These are phyloP conservation scores for Oxygymnocypris stewartii DNA, from an alignment of 2,113 vertebrate genomes.

Conservation along the genomic window DNA sequence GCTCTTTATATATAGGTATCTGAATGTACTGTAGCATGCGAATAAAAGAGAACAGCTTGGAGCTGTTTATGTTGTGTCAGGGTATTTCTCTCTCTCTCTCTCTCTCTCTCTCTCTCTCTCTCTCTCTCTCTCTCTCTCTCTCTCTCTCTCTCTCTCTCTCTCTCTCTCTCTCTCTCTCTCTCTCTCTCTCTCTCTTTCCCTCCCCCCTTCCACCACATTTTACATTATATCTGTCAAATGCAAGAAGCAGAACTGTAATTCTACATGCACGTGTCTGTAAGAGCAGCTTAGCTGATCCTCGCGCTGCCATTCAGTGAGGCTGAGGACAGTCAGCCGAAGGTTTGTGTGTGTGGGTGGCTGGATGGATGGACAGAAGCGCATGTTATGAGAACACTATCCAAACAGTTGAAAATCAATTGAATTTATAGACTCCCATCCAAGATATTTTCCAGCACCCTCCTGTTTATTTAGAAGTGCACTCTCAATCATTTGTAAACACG, in stretches of 20 bases:
- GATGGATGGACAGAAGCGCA: not conserved
- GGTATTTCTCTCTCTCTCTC: too few relatives aligned
- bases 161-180: not conserved
- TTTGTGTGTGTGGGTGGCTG: conserved; percentile 15
- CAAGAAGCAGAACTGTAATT: conserved; percentile 20
- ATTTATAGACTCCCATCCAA: not conserved
- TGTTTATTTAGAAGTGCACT: not conserved
- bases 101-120: too few relatives aligned
- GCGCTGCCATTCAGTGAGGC: not conserved
- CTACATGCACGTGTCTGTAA: conserved; percentile 37
- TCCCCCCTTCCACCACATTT: not conserved
- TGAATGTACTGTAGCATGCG: conserved; percentile 50
- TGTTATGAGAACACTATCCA: not conserved
- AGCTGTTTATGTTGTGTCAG: conserved; percentile 50
- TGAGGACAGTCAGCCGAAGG: not conserved
- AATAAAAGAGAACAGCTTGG: conserved; percentile 63
- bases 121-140: not conserved
- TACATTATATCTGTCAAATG: conserved; percentile 39
- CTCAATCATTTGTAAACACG: conserved; percentile 20
- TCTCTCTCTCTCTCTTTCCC: not conserved
- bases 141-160: conserved; percentile 16
- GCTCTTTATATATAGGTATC: conserved; percentile 22
- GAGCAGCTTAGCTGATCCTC: conserved; percentile 14
- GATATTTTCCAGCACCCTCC: conserved; percentile 6
- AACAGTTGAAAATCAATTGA: not conserved